Evolutionary conservation across 2,797 vertebrate species (phyloP), one percentile per base, ranked within the genome.

Genomic region (Poeciliopsis infans): DNA sequence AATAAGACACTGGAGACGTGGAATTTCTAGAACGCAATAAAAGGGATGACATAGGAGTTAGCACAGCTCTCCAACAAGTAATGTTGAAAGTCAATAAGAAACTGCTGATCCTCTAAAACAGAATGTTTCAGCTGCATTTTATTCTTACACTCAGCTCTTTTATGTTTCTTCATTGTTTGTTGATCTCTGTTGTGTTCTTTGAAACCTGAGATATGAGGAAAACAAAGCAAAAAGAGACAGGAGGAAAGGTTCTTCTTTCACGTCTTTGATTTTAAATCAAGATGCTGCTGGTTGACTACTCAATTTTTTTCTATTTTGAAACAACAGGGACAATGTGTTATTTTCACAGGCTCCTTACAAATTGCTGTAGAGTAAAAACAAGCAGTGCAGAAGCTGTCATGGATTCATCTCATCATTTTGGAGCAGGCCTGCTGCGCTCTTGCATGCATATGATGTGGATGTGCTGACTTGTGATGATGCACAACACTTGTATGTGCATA

Each of bases 401-500:
- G 51, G 7, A 74, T 3, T 59, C 23, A 18, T 41, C 41, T 46
- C 4, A 31, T 64, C 57, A 43, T 61, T 46, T 45, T 61, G 55
- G 20, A 76, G 61, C 68, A 36, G 53, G 33, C 25, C 43, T 53
- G 4, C 43, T 11, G 25, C 23, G 25, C 46, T 41, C 8, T 43
- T 68, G 5, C 46, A 53, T 12, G 25, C 53, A 5, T 25, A 23
- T 69, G 75, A 49, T 53, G 36, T 53, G 33, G 15, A 3, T 41
- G 64, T 53, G 41, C 36, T 43, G 64, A 77, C 47, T 41, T 49
- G 68, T 77, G 36, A 66, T 68, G 55, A 64, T 10, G 47, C 45
- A 39, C 74, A 66, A 25, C 20, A 12, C 28, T 70, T 4, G 45
- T 13, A 74, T 57, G 11, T n/a, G 0, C 13, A 18, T 2, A 20